A percentile compares a stretch with the other conserved stretches of the same genome.
Evolutionary conservation across 1,140 invertebrate genomes (phyloP).

Genomic region (Papilio glaucus): DNA sequence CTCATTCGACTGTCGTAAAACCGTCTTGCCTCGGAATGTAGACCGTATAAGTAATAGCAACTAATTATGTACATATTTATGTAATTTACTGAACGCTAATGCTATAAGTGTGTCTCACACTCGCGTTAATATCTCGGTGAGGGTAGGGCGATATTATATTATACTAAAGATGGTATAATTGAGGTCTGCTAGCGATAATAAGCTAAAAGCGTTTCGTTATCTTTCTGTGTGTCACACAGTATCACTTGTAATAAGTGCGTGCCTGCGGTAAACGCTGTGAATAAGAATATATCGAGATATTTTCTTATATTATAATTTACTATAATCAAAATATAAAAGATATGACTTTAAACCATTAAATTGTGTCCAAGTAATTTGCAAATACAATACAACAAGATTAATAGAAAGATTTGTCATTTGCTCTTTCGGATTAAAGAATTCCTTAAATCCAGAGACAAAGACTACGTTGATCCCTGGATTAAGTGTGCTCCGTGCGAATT

Average conservation of each 20-base stretch:
- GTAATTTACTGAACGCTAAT: constrained; percentile 29
- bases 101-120: constrained; percentile 10
- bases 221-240: too few species aligned
- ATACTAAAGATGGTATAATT: constrained; percentile 24
- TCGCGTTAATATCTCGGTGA: constrained; percentile 25
- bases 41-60: neutral
- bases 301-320: neutral
- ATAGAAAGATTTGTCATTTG: neutral
- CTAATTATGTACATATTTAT: constrained; percentile 37
- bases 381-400: neutral
- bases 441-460: neutral
- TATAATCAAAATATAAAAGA: too few species aligned
- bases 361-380: too few species aligned
- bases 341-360: too few species aligned
- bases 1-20: constrained; percentile 1
- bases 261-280: neutral
- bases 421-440: constrained; percentile 1
- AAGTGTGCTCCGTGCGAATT: neutral
- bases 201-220: constrained; percentile 18
- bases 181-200: constrained; percentile 30
- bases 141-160: neutral
- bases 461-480: constrained; percentile 8
- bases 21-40: constrained; percentile 6
- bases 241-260: neutral
- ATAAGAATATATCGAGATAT: neutral